Base-by-base conservation (phyloP, 2,113 vertebrate genomes). In the Urocynchramus pylzowi region DNA sequence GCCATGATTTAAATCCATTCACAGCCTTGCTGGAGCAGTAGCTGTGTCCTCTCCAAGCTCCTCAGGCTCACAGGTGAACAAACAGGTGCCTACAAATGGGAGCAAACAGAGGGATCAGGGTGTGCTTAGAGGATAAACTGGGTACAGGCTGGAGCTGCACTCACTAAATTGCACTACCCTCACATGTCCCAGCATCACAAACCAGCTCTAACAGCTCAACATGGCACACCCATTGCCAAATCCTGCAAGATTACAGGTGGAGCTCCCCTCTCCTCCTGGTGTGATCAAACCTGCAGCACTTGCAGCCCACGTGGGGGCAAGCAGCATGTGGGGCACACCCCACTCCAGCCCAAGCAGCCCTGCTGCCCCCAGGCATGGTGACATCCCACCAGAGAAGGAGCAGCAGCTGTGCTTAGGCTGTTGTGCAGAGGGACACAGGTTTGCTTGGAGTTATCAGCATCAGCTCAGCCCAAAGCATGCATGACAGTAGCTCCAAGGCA, bases 11-110 rank as follows among this genome's bases (percentile, higher is more conserved):
- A 97, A 63, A 97, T 30, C 10, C 82, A 31, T 68, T 97, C 97
- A 0, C 96, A 98, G 82, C 97, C 98, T 53, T 35, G 76, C 53
- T 96, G 88, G 95, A 97, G 93, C 95, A 97, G 67, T 97, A 96
- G 56, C 96, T 96, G 59, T 95, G 95, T 39, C 89, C 97, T 68
- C 81, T 56, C 27, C 87, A 64, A 64, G 53, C 21, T 69, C 83
- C 78, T 0, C 56, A 87, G 50, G 97, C 95, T 94, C 95, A 80
- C 69, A 97, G 93, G 60, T 84, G 85, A 60, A 97, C 59, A 81
- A 96, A 97, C 1, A 97, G 93, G 82, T 96, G 93, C 73, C 97
- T 97, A 39, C 27, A 75, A 63, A 75, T 5, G 23, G 75, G 26
- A 95, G 44, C 60, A 54, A 81, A 59, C 13, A 47, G 28, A 63